Evolutionary conservation across 2,797 vertebrate genomes (phyloP).

Genomic region (Loris lydekkerianus): DNA sequence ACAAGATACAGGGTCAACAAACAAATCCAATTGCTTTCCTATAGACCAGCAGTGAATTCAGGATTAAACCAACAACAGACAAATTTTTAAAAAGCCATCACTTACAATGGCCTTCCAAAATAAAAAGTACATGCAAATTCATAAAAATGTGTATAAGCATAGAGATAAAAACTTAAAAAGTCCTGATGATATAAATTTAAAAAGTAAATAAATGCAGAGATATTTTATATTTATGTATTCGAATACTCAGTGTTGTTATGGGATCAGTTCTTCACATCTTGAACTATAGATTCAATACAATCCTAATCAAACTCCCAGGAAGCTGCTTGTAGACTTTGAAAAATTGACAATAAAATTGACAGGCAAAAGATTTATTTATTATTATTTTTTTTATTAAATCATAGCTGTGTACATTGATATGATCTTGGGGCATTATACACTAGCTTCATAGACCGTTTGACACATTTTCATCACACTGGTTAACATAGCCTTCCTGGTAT

Average conservation of each 20-base stretch:
- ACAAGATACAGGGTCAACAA: not conserved
- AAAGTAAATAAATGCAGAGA: not conserved
- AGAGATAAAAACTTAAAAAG: not conserved
- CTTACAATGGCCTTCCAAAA: not conserved
- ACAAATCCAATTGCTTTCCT: not conserved
- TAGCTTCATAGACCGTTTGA: too few species aligned
- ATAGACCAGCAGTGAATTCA: not conserved
- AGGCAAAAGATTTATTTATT: not conserved
- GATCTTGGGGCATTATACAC: too few species aligned
- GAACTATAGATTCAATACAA: not conserved
- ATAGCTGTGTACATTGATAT: too few species aligned
- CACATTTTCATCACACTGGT: too few species aligned
- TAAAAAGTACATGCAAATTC: not conserved
- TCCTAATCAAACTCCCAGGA: not conserved
- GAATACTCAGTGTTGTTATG: not conserved
- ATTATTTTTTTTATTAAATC: too few species aligned
- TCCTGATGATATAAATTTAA: not conserved
- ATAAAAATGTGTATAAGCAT: not conserved
- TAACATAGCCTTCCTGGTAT: too few species aligned
- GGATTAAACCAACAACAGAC: not conserved
- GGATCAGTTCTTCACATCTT: not conserved
- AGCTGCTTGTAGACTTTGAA: not conserved
- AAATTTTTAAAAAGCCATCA: not conserved
- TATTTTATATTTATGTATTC: not conserved
- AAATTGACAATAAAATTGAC: not conserved